Conservation (phyloP, 2,888 invertebrate genomes). For the Rhyacophila evoluta region DNA sequence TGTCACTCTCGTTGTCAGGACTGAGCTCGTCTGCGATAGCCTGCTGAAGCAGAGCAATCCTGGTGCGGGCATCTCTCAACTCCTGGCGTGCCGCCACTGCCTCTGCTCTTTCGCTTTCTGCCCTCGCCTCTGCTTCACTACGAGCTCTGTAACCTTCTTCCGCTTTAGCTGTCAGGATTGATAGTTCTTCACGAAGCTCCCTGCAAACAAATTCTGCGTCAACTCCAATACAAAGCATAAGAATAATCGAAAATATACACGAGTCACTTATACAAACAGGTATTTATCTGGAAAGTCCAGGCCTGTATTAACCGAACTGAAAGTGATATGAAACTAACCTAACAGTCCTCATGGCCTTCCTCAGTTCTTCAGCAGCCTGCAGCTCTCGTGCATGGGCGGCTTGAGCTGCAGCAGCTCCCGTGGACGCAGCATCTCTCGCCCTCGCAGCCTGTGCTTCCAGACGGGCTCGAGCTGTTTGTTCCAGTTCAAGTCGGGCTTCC, state of each 20-base stretch:
- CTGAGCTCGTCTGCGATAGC: conserved; percentile 91
- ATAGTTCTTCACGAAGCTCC: conserved; percentile 84
- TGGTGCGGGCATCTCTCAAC: conserved; percentile 86
- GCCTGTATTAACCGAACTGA: no score
- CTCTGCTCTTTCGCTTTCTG: conserved; percentile 79
- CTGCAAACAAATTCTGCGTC: no score
- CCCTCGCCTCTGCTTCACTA: conserved; percentile 81
- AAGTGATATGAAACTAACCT: conserved; percentile 61
- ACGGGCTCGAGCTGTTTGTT: conserved; percentile 88
- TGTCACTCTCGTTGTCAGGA: conserved; percentile 77
- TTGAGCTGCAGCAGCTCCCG: conserved; percentile 74
- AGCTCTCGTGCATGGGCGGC: conserved; percentile 80
- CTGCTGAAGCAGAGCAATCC: conserved; percentile 92
- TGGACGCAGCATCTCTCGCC: conserved; percentile 65
- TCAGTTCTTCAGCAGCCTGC: conserved; percentile 80
- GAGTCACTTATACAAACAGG: no score
- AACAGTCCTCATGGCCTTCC: conserved; percentile 79
- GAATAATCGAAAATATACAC: no score
- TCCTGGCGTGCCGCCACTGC: conserved; percentile 81
- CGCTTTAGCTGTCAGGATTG: conserved; percentile 77
- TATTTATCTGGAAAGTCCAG: no score
- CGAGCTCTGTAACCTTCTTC: conserved; percentile 80
- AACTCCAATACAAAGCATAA: no score
- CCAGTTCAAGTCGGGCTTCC: conserved; percentile 91
- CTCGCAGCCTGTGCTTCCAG: conserved; percentile 79